A percentile compares a stretch with the other conserved stretches of the same genome.
These are phyloP conservation scores for Agraylea sexmaculata DNA, from an alignment of 1,140 invertebrate species.

Conservation along the genomic window DNA sequence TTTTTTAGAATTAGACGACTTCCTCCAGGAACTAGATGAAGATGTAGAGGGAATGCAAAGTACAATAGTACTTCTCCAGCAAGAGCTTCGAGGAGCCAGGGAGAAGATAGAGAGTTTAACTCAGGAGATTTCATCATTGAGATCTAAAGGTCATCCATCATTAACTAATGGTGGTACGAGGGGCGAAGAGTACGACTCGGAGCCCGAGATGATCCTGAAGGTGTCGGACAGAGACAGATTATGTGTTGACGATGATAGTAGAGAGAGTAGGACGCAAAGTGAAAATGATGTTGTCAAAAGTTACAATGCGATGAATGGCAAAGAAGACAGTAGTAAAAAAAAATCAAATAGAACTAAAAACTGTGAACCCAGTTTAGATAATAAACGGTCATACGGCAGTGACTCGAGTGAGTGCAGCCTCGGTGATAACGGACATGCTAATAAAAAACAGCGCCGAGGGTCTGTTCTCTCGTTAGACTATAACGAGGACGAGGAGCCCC, in stretches of 20 bases:
- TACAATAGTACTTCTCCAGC: constrained; percentile 88
- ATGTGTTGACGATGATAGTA: constrained; percentile 20
- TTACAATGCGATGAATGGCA: constrained; percentile 25
- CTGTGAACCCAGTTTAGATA: constrained; percentile 23
- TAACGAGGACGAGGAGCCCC: constrained; percentile 50
- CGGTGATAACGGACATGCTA: constrained; percentile 23
- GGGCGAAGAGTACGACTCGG: constrained; percentile 19
- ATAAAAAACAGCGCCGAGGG: constrained; percentile 52
- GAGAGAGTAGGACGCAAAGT: constrained; percentile 12
- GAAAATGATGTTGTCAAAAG: constrained; percentile 23
- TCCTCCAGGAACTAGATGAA: constrained; percentile 90
- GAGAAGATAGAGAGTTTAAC: constrained; percentile 37
- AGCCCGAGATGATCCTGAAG: constrained; percentile 20
- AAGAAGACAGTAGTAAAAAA: constrained; percentile 31
- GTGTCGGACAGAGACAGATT: constrained; percentile 19
- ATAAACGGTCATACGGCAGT: constrained; percentile 37
- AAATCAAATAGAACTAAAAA: constrained; percentile 25
- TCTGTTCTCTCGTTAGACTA: constrained; percentile 59
- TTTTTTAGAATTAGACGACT: constrained; percentile 80
- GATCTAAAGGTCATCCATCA: constrained; percentile 4
- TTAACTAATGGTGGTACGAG: constrained; percentile 10
- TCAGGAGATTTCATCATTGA: constrained; percentile 7
- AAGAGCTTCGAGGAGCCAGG: constrained; percentile 71
- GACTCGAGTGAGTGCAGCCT: constrained; percentile 37
- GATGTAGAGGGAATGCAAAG: constrained; percentile 98